These are phyloP conservation scores for Eretmochelys imbricata DNA, from an alignment of 2,113 vertebrate species.

Conservation along the genomic window DNA sequence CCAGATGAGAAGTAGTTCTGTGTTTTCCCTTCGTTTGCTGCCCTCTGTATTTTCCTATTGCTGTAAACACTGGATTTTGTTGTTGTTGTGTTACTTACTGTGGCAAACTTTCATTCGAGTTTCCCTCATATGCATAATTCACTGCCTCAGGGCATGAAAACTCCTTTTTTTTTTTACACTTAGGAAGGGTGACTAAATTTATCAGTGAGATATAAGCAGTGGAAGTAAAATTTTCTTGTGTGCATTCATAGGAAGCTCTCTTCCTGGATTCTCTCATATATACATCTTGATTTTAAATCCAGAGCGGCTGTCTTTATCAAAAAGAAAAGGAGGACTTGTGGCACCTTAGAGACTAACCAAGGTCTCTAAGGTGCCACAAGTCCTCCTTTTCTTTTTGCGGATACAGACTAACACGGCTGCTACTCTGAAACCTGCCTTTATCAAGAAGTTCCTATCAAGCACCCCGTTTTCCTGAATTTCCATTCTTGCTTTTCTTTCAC, in stretches of 20 bases:
- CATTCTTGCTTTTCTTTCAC: not conserved
- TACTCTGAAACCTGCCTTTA: not conserved
- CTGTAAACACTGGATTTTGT: not conserved
- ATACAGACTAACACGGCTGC: too few species aligned
- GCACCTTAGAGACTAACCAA: too few species aligned
- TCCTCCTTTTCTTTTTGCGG: too few species aligned
- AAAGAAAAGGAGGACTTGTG: too few species aligned
- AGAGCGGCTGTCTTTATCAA: not conserved
- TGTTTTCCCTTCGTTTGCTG: not conserved
- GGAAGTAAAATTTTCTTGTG: conserved; percentile 25
- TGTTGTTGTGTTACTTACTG: not conserved
- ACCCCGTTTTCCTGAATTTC: not conserved
- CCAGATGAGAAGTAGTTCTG: not conserved
- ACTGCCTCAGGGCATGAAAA: not conserved
- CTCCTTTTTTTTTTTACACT: not conserved
- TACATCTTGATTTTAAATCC: not conserved
- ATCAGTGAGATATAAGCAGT: conserved; percentile 3
- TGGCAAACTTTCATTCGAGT: conserved; percentile 9
- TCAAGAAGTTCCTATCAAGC: not conserved
- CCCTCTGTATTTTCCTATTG: not conserved
- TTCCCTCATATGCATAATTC: not conserved
- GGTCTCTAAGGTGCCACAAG: too few species aligned
- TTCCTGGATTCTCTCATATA: not conserved
- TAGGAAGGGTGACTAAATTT: not conserved
- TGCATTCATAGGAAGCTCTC: not conserved